Evolutionary conservation across 2,113 vertebrate species (phyloP).

Genomic region (Neolamprologus modestus): DNA sequence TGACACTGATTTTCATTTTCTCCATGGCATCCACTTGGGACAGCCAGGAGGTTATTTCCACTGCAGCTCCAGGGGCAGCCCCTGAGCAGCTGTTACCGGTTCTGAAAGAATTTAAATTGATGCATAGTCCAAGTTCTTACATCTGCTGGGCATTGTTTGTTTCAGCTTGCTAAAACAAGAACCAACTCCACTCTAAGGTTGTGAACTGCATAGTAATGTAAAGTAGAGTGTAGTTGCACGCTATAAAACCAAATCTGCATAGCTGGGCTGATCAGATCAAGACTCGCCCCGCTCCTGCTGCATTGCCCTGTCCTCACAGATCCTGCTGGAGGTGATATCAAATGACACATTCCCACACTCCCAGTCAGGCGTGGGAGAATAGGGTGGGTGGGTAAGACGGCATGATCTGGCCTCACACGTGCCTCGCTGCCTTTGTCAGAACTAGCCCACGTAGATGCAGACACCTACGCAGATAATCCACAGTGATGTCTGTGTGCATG

Average conservation of each 20-base stretch:
- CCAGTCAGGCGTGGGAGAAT: constrained; percentile 21
- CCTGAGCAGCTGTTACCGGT: constrained; percentile 42
- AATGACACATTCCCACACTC: constrained; percentile 59
- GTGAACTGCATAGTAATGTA: not conserved
- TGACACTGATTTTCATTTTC: constrained; percentile 3
- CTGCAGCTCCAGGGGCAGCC: not conserved
- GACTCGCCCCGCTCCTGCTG: not conserved
- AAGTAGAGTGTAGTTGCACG: not conserved
- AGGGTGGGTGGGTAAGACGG: not conserved
- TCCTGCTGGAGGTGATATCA: constrained; percentile 32
- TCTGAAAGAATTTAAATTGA: constrained; percentile 45
- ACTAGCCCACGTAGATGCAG: constrained; percentile 8
- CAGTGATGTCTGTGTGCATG: not conserved
- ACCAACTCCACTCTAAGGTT: not conserved
- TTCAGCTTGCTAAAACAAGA: constrained; percentile 19
- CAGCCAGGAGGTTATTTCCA: constrained; percentile 10
- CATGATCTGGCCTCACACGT: constrained; percentile 18
- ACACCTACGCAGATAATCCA: constrained; percentile 5
- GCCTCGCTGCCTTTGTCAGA: constrained; percentile 4
- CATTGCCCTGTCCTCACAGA: constrained; percentile 42
- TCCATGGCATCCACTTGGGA: not conserved
- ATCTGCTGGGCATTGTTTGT: constrained; percentile 11
- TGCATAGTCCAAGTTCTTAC: constrained; percentile 11
- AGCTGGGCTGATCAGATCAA: not conserved
- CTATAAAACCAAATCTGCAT: not conserved